These are phyloP conservation scores for Drosophila santomea DNA, from an alignment of 1,140 invertebrate genomes.

Conservation along the genomic window DNA sequence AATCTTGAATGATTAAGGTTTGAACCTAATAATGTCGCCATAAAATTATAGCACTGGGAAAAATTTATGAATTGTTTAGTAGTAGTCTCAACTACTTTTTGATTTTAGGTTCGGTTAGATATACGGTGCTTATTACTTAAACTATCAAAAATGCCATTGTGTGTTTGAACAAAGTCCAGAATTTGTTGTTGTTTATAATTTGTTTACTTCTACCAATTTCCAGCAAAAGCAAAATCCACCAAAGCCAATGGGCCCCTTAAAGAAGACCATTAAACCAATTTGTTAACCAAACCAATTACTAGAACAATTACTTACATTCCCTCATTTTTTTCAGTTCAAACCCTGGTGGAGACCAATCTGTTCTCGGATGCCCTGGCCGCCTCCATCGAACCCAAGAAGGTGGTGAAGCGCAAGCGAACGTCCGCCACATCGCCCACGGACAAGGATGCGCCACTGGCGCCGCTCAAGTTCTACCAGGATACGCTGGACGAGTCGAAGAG, in stretches of 20 bases:
- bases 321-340: conserved; percentile 87
- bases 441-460: conserved; percentile 86
- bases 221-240: conserved; percentile 60
- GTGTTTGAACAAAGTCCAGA: background rate
- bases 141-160: background rate
- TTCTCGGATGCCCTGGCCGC: conserved; percentile 95
- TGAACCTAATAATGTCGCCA: too few species aligned
- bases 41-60: too few species aligned
- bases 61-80: background rate
- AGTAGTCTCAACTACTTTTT: background rate
- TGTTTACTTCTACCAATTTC: background rate
- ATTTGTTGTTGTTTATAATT: background rate
- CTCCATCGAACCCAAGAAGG: conserved; percentile 89
- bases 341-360: conserved; percentile 94
- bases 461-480: conserved; percentile 95
- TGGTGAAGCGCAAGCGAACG: conserved; percentile 91
- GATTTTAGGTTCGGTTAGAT: background rate
- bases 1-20: too few species aligned
- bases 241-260: background rate
- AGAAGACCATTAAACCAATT: background rate
- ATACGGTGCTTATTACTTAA: background rate
- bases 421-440: conserved; percentile 88
- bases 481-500: conserved; percentile 90
- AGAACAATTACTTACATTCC: background rate
- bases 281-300: background rate